phyloP scores from a whole-genome alignment of 2,797 vertebrate species.

The Macropodus opercularis region DNA sequence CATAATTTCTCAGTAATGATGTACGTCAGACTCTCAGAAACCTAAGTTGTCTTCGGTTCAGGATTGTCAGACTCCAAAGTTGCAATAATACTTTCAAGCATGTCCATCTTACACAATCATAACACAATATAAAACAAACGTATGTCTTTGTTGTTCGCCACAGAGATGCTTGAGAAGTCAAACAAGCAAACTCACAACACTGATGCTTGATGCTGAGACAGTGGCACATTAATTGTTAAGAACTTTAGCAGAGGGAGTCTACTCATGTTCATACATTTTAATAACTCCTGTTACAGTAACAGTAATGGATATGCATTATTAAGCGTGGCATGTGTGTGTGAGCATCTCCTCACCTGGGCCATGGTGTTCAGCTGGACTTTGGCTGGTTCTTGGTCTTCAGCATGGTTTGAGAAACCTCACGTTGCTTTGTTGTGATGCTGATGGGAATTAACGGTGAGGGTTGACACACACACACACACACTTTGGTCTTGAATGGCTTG shows the following conservation, averaged over 20 bases:
- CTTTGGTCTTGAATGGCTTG: background rate
- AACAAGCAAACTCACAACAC: background rate
- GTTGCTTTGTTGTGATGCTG: constrained; percentile 21
- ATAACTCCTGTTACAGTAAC: background rate
- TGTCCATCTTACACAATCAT: background rate
- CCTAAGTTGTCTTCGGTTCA: background rate
- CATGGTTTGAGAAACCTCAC: constrained; percentile 59
- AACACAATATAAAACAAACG: background rate
- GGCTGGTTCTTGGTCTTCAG: constrained; percentile 55
- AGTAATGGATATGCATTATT: background rate
- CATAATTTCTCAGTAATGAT: background rate
- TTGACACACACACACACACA: constrained; percentile 20
- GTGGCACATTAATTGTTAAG: background rate
- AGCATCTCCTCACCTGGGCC: constrained; percentile 75
- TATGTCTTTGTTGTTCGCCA: no score
- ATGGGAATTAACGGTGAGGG: constrained; percentile 2
- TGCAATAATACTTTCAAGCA: background rate
- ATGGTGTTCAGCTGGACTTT: constrained; percentile 73
- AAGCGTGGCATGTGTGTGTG: constrained; percentile 12
- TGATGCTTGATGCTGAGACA: background rate
- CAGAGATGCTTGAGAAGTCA: background rate
- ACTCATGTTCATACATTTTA: no score
- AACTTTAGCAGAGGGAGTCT: background rate
- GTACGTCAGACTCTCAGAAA: background rate
- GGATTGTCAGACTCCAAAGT: background rate